Conservation (phyloP, 2,797 vertebrate species). For the Sarcophilus harrisii region DNA sequence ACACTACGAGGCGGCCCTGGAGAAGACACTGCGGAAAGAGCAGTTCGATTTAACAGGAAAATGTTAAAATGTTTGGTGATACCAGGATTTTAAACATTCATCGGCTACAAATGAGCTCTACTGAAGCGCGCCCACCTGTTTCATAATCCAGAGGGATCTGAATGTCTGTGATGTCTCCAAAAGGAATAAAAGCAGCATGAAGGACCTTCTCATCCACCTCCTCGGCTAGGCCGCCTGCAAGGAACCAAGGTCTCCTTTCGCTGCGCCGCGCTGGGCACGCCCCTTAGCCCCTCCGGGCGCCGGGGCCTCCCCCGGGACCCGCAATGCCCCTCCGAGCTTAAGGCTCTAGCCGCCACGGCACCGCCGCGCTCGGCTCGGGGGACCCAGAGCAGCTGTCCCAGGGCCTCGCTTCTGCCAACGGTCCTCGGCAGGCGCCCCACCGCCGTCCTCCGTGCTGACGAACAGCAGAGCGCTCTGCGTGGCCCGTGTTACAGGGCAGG, state of each 20-base stretch:
- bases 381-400: not conserved
- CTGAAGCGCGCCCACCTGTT: conserved; percentile 87
- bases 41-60: not conserved
- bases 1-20: not conserved
- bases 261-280: too few relatives aligned
- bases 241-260: conserved; percentile 36
- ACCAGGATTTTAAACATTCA: conserved; percentile 56
- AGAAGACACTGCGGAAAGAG: not conserved
- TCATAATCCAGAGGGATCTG: conserved; percentile 99
- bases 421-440: too few relatives aligned
- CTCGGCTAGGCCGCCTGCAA: conserved; percentile 94
- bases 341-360: not conserved
- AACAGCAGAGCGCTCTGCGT: not conserved
- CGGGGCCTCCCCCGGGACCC: not conserved
- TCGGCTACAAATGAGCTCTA: conserved; percentile 36
- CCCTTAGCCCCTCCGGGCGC: too few relatives aligned
- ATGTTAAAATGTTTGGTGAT: conserved; percentile 24
- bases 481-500: not conserved
- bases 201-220: conserved; percentile 98
- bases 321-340: not conserved
- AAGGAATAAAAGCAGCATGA: conserved; percentile 97
- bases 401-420: not conserved
- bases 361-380: too few relatives aligned
- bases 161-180: conserved; percentile 96
- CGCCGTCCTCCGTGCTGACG: too few relatives aligned